Percentiles rank a stretch among this genome's conserved stretches.
Conservation (phyloP, 1,140 invertebrate species). For the Anagrus nilaparvatae region DNA sequence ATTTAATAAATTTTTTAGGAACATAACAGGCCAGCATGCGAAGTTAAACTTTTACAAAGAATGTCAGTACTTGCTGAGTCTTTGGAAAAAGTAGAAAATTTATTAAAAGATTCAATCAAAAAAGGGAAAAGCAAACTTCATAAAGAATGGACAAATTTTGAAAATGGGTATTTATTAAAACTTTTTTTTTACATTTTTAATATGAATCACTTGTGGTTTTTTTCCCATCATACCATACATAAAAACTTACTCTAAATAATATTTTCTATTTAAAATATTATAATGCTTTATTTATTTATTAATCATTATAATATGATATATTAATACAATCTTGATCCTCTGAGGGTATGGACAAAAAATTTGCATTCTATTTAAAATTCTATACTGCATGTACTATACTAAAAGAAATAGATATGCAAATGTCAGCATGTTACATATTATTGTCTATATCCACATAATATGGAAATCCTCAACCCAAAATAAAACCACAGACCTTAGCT, state of each 20-base stretch:
- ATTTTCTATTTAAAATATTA: no score
- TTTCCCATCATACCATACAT: no score
- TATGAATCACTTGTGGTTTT: no score
- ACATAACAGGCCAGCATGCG: constrained; percentile 21
- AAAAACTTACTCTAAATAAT: no score
- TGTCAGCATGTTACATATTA: neutral
- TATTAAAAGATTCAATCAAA: constrained; percentile 24
- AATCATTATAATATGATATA: no score
- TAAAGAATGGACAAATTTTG: constrained; percentile 29
- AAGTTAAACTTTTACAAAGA: constrained; percentile 25
- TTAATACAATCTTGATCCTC: constrained; percentile 8
- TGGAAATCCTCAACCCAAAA: constrained; percentile 6
- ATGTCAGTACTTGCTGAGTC: constrained; percentile 23
- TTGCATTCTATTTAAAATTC: neutral
- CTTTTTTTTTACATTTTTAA: neutral
- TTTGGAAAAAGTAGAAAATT: constrained; percentile 24
- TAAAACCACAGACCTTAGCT: constrained; percentile 12
- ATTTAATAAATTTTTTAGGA: constrained; percentile 17
- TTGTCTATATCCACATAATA: constrained; percentile 12
- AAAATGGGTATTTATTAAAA: constrained; percentile 29
- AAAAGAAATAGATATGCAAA: no score
- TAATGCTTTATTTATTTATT: no score
- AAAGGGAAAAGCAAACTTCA: constrained; percentile 29
- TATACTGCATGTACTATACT: neutral
- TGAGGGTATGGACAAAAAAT: constrained; percentile 9